Base-by-base conservation (phyloP, 2,888 invertebrate genomes). In the Hypsopygia costalis region DNA sequence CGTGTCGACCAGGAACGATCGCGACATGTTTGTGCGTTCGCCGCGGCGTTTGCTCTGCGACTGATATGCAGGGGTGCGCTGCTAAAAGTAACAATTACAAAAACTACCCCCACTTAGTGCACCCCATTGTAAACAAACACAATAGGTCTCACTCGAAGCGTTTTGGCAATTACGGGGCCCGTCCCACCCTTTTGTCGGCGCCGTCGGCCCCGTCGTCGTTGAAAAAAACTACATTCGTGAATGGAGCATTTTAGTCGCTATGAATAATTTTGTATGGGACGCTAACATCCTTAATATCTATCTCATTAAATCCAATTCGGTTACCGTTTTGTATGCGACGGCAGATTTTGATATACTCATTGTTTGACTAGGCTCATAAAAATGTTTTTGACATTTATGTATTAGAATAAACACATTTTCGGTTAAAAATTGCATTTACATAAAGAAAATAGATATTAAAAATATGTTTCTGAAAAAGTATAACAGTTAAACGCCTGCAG, bases 1-100 rank as follows among this genome's bases (percentile, higher is more conserved):
- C 37, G 95, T 93, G 65, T 95, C 95, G 65, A 96, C 94, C 41
- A 95, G 76, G 67, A 96, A 96, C 51, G 95, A 95, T 55, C 94
- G 92, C 46, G 95, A 95, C 94, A 95, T 95, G 25, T 58, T 83
- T 90, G 41, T 44, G 39, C 46, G 50, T 35, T 46, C 74, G 49
- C 56, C 54, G 38, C 62, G 68, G 58, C 62, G 75, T 66, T 58
- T 59, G 61, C 57, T 60, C 55, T 55, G 55, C 67, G 55, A 88
- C 87, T 88, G 77, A 68, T 69, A 64, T 49, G 51, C 50, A 58
- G 66, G 76, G 77, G 77, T 66, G 73, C 66, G 61, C 57, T 64
- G 65, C 63, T 52, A 53, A 66, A 75, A 81, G 82, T 81, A 80
- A 86, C 86, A 85, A 85, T 85, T 87, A 87, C 74, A 86, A 88